Base-by-base conservation (phyloP, 2,113 vertebrate genomes). In the Corapipo altera region DNA sequence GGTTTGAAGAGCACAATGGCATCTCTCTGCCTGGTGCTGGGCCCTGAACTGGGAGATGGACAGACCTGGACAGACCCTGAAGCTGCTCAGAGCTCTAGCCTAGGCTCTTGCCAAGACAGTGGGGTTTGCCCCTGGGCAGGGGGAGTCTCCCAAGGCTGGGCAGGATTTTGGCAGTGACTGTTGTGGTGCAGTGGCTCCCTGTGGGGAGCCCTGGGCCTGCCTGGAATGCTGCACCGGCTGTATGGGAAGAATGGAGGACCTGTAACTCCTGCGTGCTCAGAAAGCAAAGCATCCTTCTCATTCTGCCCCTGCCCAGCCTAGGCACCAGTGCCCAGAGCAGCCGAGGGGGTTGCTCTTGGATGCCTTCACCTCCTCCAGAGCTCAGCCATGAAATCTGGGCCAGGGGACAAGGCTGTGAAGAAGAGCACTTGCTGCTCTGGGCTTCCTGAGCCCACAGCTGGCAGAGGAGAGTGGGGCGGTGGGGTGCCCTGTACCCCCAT, bases 291-390 rank as follows among this genome's bases (percentile, higher is more conserved):
- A 41, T n/a, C 70, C 44, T 82, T 32, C 71, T 52, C 11, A 0
- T 5, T 41, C 54, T 69, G 44, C 27, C 67, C n/a, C 28, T 57
- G 72, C 48, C 76, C 67, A 69, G 44, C 39, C 58, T 6, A 21
- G 58, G 48, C 58, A 67, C 11, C 57, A 4, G 16, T 22, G 55
- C 46, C 70, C 41, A 5, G 78, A 32, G 49, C 54, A 43, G 43
- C 13, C 0, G 15, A 23, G 32, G 49, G 66, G 3, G 6, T 13
- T n/a, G 15, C 11, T 76, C 44, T 66, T 0, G 1, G 57, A 3
- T 11, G 39, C 61, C 48, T 76, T 61, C 67, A 27, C 49, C 87
- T 72, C 39, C 33, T 76, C 32, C 6, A 9, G 72, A 69, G 10
- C 58, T 52, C 62, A 59, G 52, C 22, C 3, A 33, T 52, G 18